Evolutionary conservation across 2,113 vertebrate genomes (phyloP), one percentile per base, ranked within the genome.

Genomic region (human (Homo sapiens)): DNA sequence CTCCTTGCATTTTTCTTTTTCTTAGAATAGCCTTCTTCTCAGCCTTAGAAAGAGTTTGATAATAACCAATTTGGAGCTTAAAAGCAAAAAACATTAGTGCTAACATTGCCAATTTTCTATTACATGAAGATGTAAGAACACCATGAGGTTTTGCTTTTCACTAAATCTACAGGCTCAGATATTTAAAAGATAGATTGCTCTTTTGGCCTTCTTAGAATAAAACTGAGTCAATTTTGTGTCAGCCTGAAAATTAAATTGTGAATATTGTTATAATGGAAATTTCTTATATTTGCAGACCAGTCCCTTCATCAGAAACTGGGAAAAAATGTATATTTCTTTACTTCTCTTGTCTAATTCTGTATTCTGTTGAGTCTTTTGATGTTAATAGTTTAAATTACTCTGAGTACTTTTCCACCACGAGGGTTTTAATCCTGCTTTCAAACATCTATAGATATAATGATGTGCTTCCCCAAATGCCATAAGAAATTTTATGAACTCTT

Each of bases 401-500:
- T 78, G 83, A 93, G 91, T 93, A 68, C 80, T 93, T 96, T 97
- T 93, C 94, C 45, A 94, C 72, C 93, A 83, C 0, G 11, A 93
- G 92, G 75, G 82, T 83, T 91, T 93, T 68, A 87, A 84, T 57
- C 94, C 70, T 87, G 84, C 96, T 96, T 96, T 95, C 95, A 90
- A 96, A 97, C 17, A 73, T 97, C 90, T 86, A 72, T 32, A 80
- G 93, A 80, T 93, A 80, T 55, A 94, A 97, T 64, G 45, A 75
- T 75, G 75, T 50, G 40, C 93, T 86, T 96, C 93, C 89, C 93
- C 94, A 79, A 93, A 91, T 73, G 90, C 93, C 93, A 76, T 17
- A 76, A 95, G 96, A 89, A 93, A 94, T 97, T 97, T 97, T 97
- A 97, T 95, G 97, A 97, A 97, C 97, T 97, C 97, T 93, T 96